Evolutionary conservation across 2,113 vertebrate species (phyloP).

Genomic region (Pogonocichla stellata): DNA sequence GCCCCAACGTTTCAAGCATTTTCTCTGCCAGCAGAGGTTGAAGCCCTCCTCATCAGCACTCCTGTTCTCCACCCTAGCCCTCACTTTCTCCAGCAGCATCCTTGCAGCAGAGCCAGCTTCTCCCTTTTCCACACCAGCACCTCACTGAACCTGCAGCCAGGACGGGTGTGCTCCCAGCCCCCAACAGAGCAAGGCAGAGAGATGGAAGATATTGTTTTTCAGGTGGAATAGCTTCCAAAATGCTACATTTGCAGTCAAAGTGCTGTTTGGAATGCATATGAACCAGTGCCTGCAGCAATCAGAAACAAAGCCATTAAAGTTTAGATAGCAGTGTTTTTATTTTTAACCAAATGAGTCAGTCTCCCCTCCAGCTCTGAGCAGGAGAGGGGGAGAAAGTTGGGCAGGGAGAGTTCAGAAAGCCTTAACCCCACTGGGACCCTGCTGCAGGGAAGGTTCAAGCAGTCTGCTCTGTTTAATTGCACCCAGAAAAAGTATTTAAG

Average conservation of each 20-base stretch:
- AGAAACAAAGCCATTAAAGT: conserved; percentile 68
- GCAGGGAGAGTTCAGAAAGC: conserved; percentile 26
- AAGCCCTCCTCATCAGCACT: not conserved
- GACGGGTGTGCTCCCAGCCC: not conserved
- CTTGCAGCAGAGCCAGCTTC: not conserved
- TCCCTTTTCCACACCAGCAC: not conserved
- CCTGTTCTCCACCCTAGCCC: not conserved
- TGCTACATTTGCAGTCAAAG: conserved; percentile 51
- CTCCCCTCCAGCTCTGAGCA: conserved; percentile 41
- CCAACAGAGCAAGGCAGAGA: not conserved
- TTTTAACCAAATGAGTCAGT: conserved; percentile 75
- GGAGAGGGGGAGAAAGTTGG: not conserved
- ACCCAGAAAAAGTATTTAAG: conserved; percentile 20
- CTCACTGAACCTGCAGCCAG: not conserved
- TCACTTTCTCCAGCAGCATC: not conserved
- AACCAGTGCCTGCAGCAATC: conserved; percentile 55
- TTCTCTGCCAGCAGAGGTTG: not conserved
- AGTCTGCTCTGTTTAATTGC: not conserved
- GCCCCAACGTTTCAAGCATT: not conserved
- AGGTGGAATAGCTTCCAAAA: conserved; percentile 53
- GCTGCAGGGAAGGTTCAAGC: not conserved
- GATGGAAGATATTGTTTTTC: conserved; percentile 45
- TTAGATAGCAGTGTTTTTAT: conserved; percentile 69
- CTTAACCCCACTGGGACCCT: not conserved
- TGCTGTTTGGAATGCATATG: conserved; percentile 58